Percentiles rank a stretch among this genome's conserved stretches.
These are phyloP conservation scores for Cariama cristata DNA, from an alignment of 2,113 vertebrate species.

Conservation along the genomic window DNA sequence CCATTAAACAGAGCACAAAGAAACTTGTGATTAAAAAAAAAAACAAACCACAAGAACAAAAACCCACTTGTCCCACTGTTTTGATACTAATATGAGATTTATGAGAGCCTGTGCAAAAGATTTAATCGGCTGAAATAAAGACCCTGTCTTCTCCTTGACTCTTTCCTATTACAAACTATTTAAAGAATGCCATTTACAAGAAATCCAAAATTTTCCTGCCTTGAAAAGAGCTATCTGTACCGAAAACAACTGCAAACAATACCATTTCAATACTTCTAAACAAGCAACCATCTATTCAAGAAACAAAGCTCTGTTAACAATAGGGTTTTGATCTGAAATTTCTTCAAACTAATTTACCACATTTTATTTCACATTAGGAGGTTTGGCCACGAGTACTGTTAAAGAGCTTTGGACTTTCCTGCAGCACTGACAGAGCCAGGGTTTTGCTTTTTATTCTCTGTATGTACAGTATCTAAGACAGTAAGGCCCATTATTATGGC, in stretches of 20 bases:
- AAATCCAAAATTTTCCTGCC: background rate
- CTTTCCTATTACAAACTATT: background rate
- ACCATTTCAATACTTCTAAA: background rate
- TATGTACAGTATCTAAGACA: background rate
- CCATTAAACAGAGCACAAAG: background rate
- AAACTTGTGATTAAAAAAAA: background rate
- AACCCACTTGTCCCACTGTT: background rate
- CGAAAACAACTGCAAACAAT: background rate
- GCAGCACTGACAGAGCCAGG: rapidly evolving
- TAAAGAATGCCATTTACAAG: background rate
- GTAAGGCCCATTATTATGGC: background rate
- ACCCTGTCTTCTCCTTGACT: background rate
- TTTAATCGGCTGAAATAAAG: background rate
- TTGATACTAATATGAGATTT: background rate
- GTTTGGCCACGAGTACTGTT: background rate
- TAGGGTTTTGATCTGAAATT: background rate
- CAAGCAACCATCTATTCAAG: background rate
- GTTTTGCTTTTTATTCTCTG: background rate
- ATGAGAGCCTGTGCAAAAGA: background rate
- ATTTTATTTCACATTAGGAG: background rate
- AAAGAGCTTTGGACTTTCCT: background rate
- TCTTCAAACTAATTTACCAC: background rate
- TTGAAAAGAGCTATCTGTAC: background rate
- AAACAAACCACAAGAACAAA: background rate
- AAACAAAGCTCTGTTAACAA: background rate